Evolutionary conservation across 2,797 vertebrate species (phyloP), one percentile per base, ranked within the genome.

Genomic region (Acanthopagrus latus): DNA sequence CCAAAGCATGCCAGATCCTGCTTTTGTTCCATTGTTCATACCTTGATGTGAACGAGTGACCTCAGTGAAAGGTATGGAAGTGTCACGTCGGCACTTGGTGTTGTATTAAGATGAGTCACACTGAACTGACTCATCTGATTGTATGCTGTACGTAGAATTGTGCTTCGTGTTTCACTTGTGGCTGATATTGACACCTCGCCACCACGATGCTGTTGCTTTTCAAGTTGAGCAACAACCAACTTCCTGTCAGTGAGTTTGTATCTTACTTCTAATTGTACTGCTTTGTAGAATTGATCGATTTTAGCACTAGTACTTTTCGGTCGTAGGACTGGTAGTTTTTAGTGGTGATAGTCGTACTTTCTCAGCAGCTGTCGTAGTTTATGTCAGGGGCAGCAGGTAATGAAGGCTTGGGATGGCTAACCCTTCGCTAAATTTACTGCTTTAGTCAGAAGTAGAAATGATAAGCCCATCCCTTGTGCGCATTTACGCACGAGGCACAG

Each of bases 1-100:
- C 7, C 12, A 55, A 72, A 58, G 47, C 62, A 51, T 76, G 54
- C 23, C 25, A 74, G 14, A 60, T 74, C 82, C 71, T 58, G 64
- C 23, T 59, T 55, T 68, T 81, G 50, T 78, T 51, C 13, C 9
- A 14, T 47, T 71, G 59, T 78, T 74, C 69, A 43, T 6, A 38
- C 21, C 13, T 46, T 33, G 1, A 2, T 41, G 29, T 27, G 7
- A 73, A 44, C 3, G 51, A 23, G 25, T 48, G 8, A 52, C 4
- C 11, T 9, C 20, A 38, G 38, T 38, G n/a, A 25, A 72, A 38
- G 38, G 18, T 12, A 59, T 11, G 5, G 18, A 59, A 13, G 10
- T 62, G 21, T 46, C 50, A 21, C 46, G 20, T 20, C 6, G n/a
- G 23, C 25, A 38, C 20, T 25, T 54, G 6, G 9, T 38, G 64